Base-by-base conservation (phyloP, 35 echinoderm and acorn worm species). In the Acanthaster planci region DNA sequence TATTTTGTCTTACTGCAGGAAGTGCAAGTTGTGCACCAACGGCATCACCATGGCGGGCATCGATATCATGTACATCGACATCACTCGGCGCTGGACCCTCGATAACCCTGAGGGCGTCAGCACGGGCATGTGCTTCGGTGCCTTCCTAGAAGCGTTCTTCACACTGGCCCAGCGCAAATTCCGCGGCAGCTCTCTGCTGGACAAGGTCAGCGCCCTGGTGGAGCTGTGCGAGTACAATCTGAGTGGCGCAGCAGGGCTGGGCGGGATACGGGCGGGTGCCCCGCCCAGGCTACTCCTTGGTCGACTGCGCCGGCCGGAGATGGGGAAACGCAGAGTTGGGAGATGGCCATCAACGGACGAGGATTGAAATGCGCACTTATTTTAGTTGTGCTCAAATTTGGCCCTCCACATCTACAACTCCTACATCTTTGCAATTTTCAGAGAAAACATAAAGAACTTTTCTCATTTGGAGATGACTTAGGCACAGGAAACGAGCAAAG, bases 11-110 rank as follows among this genome's bases (percentile, higher is more conserved):
- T 15, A 1, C 54, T 80, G n/a, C 55, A 94, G 92, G 77, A 80
- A 84, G 51, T 90, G 87, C 60, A 94, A 94, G 38, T 27, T 93
- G 10, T 89, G 88, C 77, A 53, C n/a, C 40, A 67, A 79, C n/a
- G 79, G 87, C 10, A 72, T 94, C n/a, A 86, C 87, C 8, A 90
- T 85, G 52, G 92, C 88, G 1, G 76, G 83, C 23, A 80, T 89
- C 5, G 92, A 94, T 75, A 94, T 94, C 72, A 60, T 94, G 78
- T 94, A 94, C 78, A 94, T 94, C 54, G 92, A 94, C 77, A 80
- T 90, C 52, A 85, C 84, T n/a, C 87, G 92, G 5, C 89, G 87
- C 29, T 94, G 92, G 92, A 90, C 86, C 18, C 55, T 76, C 47
- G 39, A 59, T 29, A 90, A 38, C 64, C 78, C 59, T 39, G 87